Conservation (phyloP, 2,113 vertebrate species). For the Leucopternis melanops region DNA sequence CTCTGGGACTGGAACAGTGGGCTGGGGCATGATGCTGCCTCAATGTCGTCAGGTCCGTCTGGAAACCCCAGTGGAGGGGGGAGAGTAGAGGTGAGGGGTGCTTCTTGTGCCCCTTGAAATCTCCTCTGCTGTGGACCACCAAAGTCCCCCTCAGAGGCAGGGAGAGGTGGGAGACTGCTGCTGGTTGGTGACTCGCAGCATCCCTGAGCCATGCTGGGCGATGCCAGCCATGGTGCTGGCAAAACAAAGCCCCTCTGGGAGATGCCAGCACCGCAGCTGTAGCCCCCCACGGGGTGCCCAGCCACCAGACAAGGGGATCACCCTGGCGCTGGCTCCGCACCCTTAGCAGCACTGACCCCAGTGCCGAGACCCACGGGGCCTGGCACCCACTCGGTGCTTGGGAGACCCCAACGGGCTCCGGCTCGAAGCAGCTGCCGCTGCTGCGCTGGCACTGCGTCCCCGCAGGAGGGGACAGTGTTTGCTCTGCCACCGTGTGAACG, state of each 20-base stretch:
- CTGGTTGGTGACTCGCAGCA: rapidly evolving
- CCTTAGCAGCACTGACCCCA: background rate
- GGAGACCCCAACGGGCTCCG: background rate
- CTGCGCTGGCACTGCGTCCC: background rate
- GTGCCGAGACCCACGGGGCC: rapidly evolving
- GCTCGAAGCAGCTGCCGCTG: rapidly evolving
- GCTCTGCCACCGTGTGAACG: background rate
- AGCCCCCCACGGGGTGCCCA: rapidly evolving
- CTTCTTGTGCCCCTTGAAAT: background rate
- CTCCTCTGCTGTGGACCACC: background rate
- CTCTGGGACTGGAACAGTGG: background rate
- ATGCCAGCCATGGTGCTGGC: background rate
- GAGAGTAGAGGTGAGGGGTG: background rate
- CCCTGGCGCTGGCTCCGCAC: rapidly evolving
- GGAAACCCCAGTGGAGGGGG: background rate
- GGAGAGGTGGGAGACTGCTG: background rate
- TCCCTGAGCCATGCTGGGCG: rapidly evolving
- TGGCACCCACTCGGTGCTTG: background rate
- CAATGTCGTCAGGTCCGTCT: rapidly evolving
- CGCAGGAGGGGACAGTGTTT: background rate
- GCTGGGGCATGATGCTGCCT: background rate
- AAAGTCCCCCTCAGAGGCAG: background rate
- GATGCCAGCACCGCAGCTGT: background rate
- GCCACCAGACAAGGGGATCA: rapidly evolving
- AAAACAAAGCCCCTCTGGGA: background rate